Percentiles rank a stretch among this genome's conserved stretches.
Conservation (phyloP, 2,797 vertebrate genomes). For the Pachyuromys duprasi region DNA sequence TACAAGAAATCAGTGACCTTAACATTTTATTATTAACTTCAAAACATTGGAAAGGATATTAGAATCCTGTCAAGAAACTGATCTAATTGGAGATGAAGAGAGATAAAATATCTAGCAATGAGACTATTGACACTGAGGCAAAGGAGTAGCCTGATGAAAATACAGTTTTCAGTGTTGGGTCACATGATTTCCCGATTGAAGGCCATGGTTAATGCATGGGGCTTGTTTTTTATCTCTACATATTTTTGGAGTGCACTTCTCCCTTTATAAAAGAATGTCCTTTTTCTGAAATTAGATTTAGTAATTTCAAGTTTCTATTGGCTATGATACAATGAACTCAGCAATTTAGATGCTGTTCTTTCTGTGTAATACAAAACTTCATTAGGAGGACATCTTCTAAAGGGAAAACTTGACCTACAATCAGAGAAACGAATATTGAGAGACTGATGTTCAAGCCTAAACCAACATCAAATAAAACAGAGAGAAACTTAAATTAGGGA, state of each 20-base stretch:
- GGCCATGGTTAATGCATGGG: too few species aligned
- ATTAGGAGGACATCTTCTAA: slow-evolving; percentile 28
- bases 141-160: neutral
- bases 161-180: neutral
- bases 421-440: neutral
- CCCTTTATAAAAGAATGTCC: neutral
- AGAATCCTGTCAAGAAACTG: neutral
- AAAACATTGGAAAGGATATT: neutral
- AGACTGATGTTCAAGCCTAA: neutral
- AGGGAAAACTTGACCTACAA: slow-evolving; percentile 19
- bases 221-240: neutral
- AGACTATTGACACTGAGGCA: neutral
- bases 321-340: neutral
- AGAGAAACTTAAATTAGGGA: too few species aligned
- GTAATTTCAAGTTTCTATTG: neutral
- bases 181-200: too few species aligned
- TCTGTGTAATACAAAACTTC: neutral
- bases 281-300: neutral
- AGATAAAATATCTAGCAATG: neutral
- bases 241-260: neutral
- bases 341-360: neutral
- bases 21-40: neutral
- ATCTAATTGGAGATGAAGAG: neutral
- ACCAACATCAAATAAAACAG: too few species aligned
- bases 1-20: neutral